Evolutionary conservation across 2,113 vertebrate genomes (phyloP).

Genomic region (Lepidothrix coronata): DNA sequence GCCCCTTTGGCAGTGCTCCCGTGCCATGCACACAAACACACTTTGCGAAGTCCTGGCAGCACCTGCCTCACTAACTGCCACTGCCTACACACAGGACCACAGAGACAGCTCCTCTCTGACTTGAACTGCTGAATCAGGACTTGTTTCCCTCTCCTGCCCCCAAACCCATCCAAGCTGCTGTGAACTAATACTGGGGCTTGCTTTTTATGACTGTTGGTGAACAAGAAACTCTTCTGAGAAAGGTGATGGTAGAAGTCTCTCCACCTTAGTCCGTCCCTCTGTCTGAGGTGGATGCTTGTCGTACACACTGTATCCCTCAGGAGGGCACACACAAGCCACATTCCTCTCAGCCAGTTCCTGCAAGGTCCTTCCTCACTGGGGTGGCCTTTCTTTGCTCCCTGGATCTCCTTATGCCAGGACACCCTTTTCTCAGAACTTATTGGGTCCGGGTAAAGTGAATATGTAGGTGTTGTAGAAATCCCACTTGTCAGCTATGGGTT

Average conservation of each 20-base stretch:
- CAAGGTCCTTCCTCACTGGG: neutral
- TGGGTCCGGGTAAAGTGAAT: neutral
- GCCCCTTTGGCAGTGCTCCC: neutral
- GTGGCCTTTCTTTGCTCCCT: neutral
- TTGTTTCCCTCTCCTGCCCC: neutral
- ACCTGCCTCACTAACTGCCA: neutral
- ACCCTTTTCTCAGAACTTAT: neutral
- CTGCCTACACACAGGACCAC: neutral
- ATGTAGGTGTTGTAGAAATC: neutral
- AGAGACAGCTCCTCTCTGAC: neutral
- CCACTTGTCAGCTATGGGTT: neutral
- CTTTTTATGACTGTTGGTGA: neutral
- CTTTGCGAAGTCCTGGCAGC: neutral
- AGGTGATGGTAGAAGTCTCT: neutral
- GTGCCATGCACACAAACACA: neutral
- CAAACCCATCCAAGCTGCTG: neutral
- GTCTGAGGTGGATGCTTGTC: neutral
- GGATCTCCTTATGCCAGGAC: neutral
- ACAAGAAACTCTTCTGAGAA: neutral
- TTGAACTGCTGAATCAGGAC: neutral
- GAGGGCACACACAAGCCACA: no score
- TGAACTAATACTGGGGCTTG: neutral
- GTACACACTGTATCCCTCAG: accelerated
- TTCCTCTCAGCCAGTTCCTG: neutral
- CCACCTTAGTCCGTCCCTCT: neutral